Conservation (phyloP, 1,140 invertebrate genomes). For the Drosophila kanapiae region DNA sequence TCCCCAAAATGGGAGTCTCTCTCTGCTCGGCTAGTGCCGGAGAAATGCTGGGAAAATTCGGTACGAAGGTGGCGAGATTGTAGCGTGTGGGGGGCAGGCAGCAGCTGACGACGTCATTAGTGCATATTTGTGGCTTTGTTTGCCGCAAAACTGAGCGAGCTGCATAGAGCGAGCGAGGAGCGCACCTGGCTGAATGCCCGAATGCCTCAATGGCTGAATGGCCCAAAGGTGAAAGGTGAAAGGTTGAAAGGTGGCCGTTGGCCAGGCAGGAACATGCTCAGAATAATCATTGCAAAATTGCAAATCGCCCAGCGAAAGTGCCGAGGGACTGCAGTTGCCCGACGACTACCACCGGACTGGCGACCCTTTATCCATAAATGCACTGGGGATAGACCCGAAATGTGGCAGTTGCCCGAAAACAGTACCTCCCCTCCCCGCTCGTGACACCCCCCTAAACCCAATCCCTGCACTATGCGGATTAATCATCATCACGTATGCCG, state of each 20-base stretch:
- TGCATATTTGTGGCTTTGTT: slow-evolving; percentile 85
- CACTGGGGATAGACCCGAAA: slow-evolving; percentile 47
- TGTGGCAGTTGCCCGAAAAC: slow-evolving; percentile 23
- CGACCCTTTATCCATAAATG: slow-evolving; percentile 30
- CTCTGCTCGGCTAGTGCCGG: slow-evolving; percentile 1
- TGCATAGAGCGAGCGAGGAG: slow-evolving; percentile 15
- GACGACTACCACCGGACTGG: background rate
- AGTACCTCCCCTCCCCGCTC: background rate
- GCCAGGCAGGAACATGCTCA: slow-evolving; percentile 73
- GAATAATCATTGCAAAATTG: slow-evolving; percentile 82
- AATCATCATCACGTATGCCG: slow-evolving; percentile 67
- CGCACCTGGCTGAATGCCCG: slow-evolving; percentile 13
- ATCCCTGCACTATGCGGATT: slow-evolving; percentile 56
- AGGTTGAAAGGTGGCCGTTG: slow-evolving; percentile 33
- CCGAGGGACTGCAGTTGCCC: slow-evolving; percentile 51
- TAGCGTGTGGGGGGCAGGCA: slow-evolving; percentile 4
- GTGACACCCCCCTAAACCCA: background rate
- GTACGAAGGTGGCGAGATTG: background rate
- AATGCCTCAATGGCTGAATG: slow-evolving; percentile 6
- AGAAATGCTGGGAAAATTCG: background rate
- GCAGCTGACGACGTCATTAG: slow-evolving; percentile 79
- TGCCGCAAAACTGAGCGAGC: slow-evolving; percentile 74
- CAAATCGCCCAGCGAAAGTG: slow-evolving; percentile 81
- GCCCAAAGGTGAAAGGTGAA: slow-evolving; percentile 43
- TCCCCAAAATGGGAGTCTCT: slow-evolving; percentile 27